Evolutionary conservation across 2,113 vertebrate genomes (phyloP), one percentile per base, ranked within the genome.

Genomic region (Cyprinus carpio): DNA sequence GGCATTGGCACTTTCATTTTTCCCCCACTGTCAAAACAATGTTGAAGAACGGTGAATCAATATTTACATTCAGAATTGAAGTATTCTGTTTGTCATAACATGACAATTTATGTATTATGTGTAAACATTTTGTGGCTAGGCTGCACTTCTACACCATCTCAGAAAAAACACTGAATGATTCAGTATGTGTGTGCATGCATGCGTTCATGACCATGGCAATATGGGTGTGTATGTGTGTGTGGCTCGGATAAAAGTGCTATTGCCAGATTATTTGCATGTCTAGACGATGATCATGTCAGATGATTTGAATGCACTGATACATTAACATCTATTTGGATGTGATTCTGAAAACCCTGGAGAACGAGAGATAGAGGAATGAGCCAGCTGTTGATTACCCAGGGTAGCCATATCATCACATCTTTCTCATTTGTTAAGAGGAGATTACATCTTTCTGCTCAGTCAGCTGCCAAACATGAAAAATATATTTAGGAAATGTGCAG

Each of bases 61-160:
- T 94, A 93, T 92, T 93, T 93, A 91, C 89, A 85, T 85, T 84
- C 91, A 91, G 90, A 91, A 89, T 90, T 90, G 84, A 91, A 71
- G 82, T 82, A 91, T 93, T 90, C 85, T 64, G 69, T 78, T 82
- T 84, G 83, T 87, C 78, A 82, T 84, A 85, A 89, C 49, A 82
- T 72, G 49, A 34, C 31, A 88, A 89, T 86, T 82, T 81, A 89
- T 87, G 64, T 87, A 54, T 86, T 85, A 88, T 40, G 84, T 81
- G 85, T 76, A 85, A 84, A 81, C 62, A 85, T 86, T 49, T 9
- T 40, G 60, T 9, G 62, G 34, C 7, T 40, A 75, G 40, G n/a
- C 27, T 5, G 29, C 18, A 5, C 62, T 23, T 20, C 54, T 2
- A 71, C 43, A 4, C 40, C 37, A 16, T 46, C 34, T 46, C 37